These are phyloP conservation scores for Myripristis murdjan DNA, from an alignment of 2,797 vertebrate species.

Conservation along the genomic window DNA sequence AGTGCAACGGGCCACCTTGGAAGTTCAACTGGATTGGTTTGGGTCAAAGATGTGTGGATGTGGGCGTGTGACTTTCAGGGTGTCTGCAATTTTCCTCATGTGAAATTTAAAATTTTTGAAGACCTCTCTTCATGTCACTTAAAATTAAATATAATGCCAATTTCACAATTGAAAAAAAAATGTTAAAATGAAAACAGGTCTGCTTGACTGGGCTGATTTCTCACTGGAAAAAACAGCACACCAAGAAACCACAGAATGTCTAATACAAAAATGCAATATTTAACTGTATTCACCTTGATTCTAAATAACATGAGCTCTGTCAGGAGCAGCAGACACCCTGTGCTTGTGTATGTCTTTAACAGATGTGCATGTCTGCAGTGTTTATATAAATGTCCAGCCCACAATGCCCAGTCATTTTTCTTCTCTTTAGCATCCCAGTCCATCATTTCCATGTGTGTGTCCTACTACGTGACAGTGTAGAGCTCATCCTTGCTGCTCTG, in stretches of 20 bases:
- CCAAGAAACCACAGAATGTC: too few relatives aligned
- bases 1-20: conserved; percentile 18
- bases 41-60: conserved; percentile 3
- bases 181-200: conserved; percentile 12
- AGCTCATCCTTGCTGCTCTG: conserved; percentile 90
- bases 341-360: neutral
- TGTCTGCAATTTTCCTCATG: neutral
- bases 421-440: too few relatives aligned
- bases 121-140: too few relatives aligned
- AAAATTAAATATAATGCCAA: neutral
- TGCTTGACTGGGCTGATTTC: too few relatives aligned
- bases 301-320: too few relatives aligned
- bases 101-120: too few relatives aligned
- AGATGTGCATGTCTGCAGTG: neutral
- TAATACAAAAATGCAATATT: too few relatives aligned
- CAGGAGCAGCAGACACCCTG: conserved; percentile 3
- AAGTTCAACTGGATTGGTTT: conserved; percentile 47
- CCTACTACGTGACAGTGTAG: conserved; percentile 88
- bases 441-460: neutral
- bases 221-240: too few relatives aligned
- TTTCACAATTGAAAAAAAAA: conserved; percentile 6
- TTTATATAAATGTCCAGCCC: neutral
- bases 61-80: conserved; percentile 9
- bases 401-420: too few relatives aligned
- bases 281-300: too few relatives aligned